Evolutionary conservation across 2,797 vertebrate genomes (phyloP), one percentile per base, ranked within the genome.

Genomic region (Lemur catta): DNA sequence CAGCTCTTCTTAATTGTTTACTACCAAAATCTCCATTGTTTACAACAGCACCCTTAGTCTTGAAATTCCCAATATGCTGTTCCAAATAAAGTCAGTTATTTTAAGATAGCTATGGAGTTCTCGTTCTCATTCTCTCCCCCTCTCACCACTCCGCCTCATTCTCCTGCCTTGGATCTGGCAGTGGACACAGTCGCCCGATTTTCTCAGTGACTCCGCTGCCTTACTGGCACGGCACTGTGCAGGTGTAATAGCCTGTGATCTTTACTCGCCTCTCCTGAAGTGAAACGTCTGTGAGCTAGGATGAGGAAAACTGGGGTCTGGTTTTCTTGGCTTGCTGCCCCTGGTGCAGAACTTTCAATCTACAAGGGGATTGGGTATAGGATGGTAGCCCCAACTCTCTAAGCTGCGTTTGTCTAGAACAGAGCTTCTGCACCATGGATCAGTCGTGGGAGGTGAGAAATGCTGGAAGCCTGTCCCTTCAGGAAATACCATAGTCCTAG

Each of bases 381-480:
- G 43, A 75, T 76, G 35, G 6, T 4, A 76, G 24, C 1, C 15
- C 4, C 33, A 30, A 80, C 59, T 2, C 0, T 48, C 48, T 65
- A 14, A 46, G 8, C 6, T 46, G 6, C 24, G 30, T 33, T 50
- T 41, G 2, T 92, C 48, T 38, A 55, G 41, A 85, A 24, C 22
- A 86, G 17, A 81, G 20, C 2, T 84, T 55, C 46, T 46, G 33
- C 7, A 76, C 43, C 12, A 33, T 22, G 0, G 1, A 43, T 33
- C n/a, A 35, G 14, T 35, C 11, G 1, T 4, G 28, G 11, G 9
- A 15, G 33, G 33, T 57, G 3, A 41, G 10, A 69, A 76, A n/a
- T 48, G 18, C 10, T 75, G 7, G 1, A 28, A 15, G 10, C 26
- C 17, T 72, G 4, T 4, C 4, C 1, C 18, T 80, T 3, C 1